Conservation (phyloP, 2,113 vertebrate genomes). For the Hymenochirus boettgeri region DNA sequence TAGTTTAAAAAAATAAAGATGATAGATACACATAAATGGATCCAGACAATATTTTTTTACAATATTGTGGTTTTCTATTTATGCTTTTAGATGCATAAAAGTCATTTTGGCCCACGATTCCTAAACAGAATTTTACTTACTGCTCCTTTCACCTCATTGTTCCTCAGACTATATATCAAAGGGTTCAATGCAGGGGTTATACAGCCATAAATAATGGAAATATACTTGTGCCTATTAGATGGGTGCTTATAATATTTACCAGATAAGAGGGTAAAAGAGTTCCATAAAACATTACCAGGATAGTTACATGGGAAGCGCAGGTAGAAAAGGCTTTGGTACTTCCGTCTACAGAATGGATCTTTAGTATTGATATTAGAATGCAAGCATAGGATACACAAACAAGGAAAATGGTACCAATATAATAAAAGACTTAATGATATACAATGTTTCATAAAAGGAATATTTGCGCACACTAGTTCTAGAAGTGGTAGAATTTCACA, state of each 20-base stretch:
- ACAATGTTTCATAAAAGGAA: not conserved
- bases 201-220: slow-evolving; percentile 40
- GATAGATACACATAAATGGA: too few relatives aligned
- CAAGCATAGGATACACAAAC: slow-evolving; percentile 4
- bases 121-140: slow-evolving; percentile 45
- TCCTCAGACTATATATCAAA: slow-evolving; percentile 20
- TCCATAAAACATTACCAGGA: slow-evolving; percentile 10
- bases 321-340: slow-evolving; percentile 3
- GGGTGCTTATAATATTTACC: too few relatives aligned
- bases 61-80: too few relatives aligned
- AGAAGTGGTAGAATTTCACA: slow-evolving; percentile 2
- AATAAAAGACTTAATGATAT: not conserved
- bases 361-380: slow-evolving; percentile 7
- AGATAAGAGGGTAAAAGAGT: slow-evolving; percentile 9
- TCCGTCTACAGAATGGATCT: slow-evolving; percentile 1
- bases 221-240: slow-evolving; percentile 9
- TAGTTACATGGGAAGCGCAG: slow-evolving; percentile 3
- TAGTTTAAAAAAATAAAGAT: too few relatives aligned
- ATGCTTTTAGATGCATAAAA: too few relatives aligned
- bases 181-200: slow-evolving; percentile 11
- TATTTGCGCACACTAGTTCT: not conserved
- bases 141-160: slow-evolving; percentile 24
- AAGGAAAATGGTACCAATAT: slow-evolving; percentile 10
- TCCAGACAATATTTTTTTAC: too few relatives aligned
- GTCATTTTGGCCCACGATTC: too few relatives aligned